Percentiles rank a stretch among this genome's conserved stretches.
Evolutionary conservation across 2,113 vertebrate species (phyloP).

Genomic region (Aviceda subcristata): DNA sequence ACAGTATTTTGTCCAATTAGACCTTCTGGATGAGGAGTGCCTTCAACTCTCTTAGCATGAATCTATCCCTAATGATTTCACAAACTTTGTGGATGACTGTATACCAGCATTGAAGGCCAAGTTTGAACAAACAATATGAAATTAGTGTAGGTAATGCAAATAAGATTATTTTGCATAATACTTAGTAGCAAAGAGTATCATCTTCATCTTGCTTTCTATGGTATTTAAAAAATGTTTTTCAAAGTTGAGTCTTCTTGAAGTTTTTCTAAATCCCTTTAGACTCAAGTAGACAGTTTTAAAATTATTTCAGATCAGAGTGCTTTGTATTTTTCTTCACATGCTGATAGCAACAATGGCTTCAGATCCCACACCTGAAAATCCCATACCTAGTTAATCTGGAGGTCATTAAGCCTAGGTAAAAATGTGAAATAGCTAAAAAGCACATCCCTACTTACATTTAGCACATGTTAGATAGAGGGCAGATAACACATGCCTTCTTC

Average conservation of each 20-base stretch:
- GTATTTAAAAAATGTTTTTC: neutral
- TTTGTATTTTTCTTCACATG: neutral
- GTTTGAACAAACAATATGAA: neutral
- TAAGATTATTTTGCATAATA: neutral
- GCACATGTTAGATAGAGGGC: neutral
- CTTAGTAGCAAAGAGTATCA: neutral
- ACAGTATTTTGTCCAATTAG: neutral
- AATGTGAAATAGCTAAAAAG: slow-evolving; percentile 34
- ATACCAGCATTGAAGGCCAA: neutral
- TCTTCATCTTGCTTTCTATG: neutral
- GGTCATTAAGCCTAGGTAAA: neutral
- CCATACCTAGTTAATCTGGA: neutral
- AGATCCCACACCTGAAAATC: neutral
- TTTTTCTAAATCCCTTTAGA: slow-evolving; percentile 5
- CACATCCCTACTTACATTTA: neutral
- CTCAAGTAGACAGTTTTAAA: neutral
- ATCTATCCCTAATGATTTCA: neutral
- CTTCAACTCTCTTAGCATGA: neutral
- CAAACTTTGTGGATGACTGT: neutral
- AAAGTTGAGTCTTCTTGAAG: neutral
- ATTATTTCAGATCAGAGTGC: slow-evolving; percentile 7
- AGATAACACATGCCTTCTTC: neutral
- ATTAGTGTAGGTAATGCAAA: neutral
- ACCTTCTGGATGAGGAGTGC: neutral
- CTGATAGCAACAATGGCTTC: neutral